phyloP scores from a whole-genome alignment of 2,797 vertebrate genomes.

The Mastacembelus armatus region DNA sequence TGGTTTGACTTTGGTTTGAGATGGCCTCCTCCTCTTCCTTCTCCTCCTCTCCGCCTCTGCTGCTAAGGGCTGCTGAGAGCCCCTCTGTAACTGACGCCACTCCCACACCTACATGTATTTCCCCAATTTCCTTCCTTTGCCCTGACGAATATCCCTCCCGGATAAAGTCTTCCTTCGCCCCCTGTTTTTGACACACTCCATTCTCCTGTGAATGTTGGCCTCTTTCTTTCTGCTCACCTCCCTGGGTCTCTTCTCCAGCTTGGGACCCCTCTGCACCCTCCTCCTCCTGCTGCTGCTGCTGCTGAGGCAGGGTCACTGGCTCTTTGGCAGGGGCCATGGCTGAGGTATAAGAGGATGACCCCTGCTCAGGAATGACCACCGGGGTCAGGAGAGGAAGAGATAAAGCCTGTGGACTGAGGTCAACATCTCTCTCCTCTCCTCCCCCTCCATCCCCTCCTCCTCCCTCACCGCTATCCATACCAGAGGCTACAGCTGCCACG shows the following conservation, averaged over 20 bases:
- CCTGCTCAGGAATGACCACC: slow-evolving; percentile 76
- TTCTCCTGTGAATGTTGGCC: slow-evolving; percentile 81
- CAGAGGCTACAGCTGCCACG: slow-evolving; percentile 79
- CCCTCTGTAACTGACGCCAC: slow-evolving; percentile 78
- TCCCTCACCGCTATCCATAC: slow-evolving; percentile 83
- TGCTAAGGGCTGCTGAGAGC: slow-evolving; percentile 83
- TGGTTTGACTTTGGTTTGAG: slow-evolving; percentile 99
- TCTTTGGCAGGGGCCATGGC: slow-evolving; percentile 81
- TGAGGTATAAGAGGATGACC: slow-evolving; percentile 80
- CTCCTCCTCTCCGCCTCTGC: slow-evolving; percentile 81
- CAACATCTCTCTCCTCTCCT: slow-evolving; percentile 81
- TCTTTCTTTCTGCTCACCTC: slow-evolving; percentile 85
- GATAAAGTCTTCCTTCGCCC: slow-evolving; percentile 67
- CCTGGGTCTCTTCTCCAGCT: slow-evolving; percentile 76
- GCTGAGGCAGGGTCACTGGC: slow-evolving; percentile 72
- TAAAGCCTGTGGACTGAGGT: slow-evolving; percentile 78
- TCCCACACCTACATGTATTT: slow-evolving; percentile 84
- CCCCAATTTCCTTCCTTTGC: slow-evolving; percentile 69
- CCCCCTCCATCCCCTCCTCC: slow-evolving; percentile 84
- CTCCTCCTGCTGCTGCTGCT: slow-evolving; percentile 70
- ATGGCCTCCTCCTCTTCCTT: slow-evolving; percentile 94
- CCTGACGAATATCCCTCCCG: slow-evolving; percentile 68
- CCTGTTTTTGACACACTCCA: slow-evolving; percentile 62
- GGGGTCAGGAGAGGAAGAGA: slow-evolving; percentile 87
- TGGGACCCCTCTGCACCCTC: slow-evolving; percentile 75